These are phyloP conservation scores for Carduelis carduelis DNA, from an alignment of 2,797 vertebrate species.

Conservation along the genomic window DNA sequence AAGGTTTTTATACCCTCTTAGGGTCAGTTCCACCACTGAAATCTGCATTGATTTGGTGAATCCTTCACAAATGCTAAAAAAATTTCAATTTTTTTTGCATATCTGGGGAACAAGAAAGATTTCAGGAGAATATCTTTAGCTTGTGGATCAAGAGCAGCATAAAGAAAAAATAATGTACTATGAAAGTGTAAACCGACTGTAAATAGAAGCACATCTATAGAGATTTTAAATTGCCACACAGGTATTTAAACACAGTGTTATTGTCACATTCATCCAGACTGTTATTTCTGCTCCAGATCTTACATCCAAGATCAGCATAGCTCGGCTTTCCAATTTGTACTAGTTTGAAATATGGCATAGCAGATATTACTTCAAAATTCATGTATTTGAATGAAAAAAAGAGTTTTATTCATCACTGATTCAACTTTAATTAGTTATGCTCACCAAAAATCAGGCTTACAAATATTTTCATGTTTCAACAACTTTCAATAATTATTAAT, in stretches of 20 bases:
- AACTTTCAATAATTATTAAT: not conserved
- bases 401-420: not conserved
- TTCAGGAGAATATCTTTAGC: not conserved
- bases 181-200: not conserved
- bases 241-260: not conserved
- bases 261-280: not conserved
- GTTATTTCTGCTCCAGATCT: not conserved
- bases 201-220: not conserved
- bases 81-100: not conserved
- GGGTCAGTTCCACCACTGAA: not conserved
- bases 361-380: not conserved
- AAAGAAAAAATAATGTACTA: not conserved
- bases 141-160: not conserved
- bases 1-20: not conserved
- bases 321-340: not conserved
- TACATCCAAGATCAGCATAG: not conserved
- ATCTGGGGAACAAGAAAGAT: not conserved
- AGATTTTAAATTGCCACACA: not conserved
- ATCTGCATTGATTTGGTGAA: not conserved
- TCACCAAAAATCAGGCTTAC: not conserved
- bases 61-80: not conserved
- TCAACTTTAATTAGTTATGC: not conserved
- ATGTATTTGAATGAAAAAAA: not conserved
- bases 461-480: not conserved
- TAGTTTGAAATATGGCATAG: not conserved